Percentiles rank a stretch among this genome's conserved stretches.
These are phyloP conservation scores for Leontocebus nigricollis DNA, from an alignment of 2,797 vertebrate genomes.

Conservation along the genomic window DNA sequence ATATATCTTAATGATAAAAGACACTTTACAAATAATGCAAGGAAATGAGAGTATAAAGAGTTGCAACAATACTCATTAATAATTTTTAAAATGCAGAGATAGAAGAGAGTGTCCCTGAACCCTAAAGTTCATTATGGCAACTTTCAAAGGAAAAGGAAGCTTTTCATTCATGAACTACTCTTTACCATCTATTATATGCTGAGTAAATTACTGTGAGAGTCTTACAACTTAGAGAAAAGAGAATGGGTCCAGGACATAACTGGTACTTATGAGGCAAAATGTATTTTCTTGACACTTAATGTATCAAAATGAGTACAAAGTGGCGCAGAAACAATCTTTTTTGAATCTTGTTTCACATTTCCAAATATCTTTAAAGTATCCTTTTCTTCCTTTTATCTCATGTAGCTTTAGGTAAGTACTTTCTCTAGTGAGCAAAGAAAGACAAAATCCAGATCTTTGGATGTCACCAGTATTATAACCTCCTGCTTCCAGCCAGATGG, in stretches of 20 bases:
- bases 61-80: neutral
- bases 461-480: neutral
- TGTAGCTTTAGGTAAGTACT: neutral
- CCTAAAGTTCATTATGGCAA: neutral
- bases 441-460: neutral
- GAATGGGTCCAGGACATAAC: neutral
- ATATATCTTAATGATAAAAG: neutral
- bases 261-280: neutral
- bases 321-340: neutral
- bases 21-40: neutral
- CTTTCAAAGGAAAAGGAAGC: neutral
- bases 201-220: neutral
- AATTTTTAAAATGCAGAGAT: neutral
- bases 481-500: neutral
- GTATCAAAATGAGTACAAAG: neutral
- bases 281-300: neutral
- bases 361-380: neutral
- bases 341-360: neutral
- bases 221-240: neutral
- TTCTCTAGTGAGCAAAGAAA: constrained; percentile 22
- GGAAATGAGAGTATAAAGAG: neutral
- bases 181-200: neutral
- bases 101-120: neutral
- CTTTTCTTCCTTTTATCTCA: neutral
- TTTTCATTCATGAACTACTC: neutral